Base-by-base conservation (phyloP, 37 sponge, comb jelly and placozoan species). In the Aplysina aerophoba region DNA sequence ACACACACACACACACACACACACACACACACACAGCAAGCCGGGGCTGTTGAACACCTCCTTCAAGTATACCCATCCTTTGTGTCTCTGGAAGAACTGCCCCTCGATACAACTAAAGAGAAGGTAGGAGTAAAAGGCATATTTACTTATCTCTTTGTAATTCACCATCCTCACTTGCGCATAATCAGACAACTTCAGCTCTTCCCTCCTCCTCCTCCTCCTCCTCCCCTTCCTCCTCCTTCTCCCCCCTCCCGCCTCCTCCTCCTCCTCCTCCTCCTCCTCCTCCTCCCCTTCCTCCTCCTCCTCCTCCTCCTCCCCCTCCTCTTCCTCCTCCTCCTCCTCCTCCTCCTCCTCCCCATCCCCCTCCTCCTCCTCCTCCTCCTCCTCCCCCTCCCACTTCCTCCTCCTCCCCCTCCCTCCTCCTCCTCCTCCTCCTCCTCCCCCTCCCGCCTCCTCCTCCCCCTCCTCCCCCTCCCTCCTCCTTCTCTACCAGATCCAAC, bases 221-320 rank as follows among this genome's bases (percentile, higher is more conserved):
- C n/a, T n/a, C n/a, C n/a, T n/a, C n/a, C n/a, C 40, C 35, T 28
- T 40, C 75, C 27, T 14, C 11, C 63, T 11, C 63, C 11, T 14
- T 11, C 63, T 62, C 63, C 11, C 63, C 38, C 73, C 12, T 59
- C 59, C 58, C 25, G 38, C 24, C 59, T 84, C 85, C 37, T 59
- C 41, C 74, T 35, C 59, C 13, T 64, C 50, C 86, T 78, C 86
- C 50, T 66, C 38, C 73, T 69, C 73, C 31, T 53, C 57, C 79
- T 77, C 86, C 28, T 80, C 56, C 65, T 77, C 63, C 33, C 63
- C 25, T 14, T 62, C 63, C 11, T 25, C 11, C 63, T 14, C 63
- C 11, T 14, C 63, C 63, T 62, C 63, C 63, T 14, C 11, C 63
- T 66, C 34, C 40, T 33, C 79, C 28, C 11, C 63, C 63, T 50